These are phyloP conservation scores for Harpagus bidentatus DNA, from an alignment of 2,113 vertebrate genomes.

Conservation along the genomic window DNA sequence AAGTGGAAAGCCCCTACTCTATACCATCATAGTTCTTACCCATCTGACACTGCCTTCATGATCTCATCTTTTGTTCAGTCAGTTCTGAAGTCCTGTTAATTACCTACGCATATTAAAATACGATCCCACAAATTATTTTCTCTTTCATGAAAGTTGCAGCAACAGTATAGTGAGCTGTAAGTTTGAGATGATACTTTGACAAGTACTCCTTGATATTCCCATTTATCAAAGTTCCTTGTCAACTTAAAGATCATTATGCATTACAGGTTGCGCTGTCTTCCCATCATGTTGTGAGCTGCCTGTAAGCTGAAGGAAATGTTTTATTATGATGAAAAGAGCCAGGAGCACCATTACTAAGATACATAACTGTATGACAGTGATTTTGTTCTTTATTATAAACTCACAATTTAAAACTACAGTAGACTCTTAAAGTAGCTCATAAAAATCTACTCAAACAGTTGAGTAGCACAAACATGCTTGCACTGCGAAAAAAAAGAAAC, in stretches of 20 bases:
- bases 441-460: neutral
- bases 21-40: neutral
- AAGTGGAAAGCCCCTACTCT: neutral
- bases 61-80: neutral
- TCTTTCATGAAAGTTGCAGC: neutral
- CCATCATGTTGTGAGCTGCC: neutral
- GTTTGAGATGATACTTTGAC: neutral
- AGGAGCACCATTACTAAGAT: neutral
- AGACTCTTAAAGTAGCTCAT: neutral
- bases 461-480: neutral
- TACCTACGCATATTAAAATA: neutral
- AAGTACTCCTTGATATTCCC: neutral
- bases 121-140: neutral
- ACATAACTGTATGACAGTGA: neutral
- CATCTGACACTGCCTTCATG: neutral
- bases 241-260: neutral
- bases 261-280: neutral
- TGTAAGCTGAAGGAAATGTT: neutral
- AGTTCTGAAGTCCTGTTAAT: neutral
- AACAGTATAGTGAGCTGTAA: neutral
- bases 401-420: neutral
- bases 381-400: neutral
- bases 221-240: neutral
- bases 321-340: neutral
- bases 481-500: neutral